A percentile compares a stretch with the other conserved stretches of the same genome.
phyloP scores from a whole-genome alignment of 2,797 vertebrate species.

The Fundulus diaphanus region DNA sequence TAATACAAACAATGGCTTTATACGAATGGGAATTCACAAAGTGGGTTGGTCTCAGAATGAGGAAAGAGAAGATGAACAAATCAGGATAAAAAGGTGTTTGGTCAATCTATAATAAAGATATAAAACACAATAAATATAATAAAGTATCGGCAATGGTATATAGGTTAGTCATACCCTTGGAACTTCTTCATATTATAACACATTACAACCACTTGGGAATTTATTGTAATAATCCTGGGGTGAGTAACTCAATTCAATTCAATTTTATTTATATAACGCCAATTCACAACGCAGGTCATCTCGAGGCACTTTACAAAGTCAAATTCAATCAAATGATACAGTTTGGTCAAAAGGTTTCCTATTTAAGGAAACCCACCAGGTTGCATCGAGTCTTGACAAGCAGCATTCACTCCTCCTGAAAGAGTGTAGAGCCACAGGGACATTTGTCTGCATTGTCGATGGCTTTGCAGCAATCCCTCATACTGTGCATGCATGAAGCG shows the following conservation, averaged over 20 bases:
- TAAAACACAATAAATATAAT: background rate
- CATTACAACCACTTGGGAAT: background rate
- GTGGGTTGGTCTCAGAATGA: background rate
- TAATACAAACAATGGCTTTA: background rate
- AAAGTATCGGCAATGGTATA: background rate
- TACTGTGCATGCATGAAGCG: too few relatives aligned
- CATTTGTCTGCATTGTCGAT: too few relatives aligned
- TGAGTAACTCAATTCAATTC: background rate
- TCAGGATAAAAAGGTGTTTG: background rate
- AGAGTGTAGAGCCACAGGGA: too few relatives aligned
- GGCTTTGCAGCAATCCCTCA: too few relatives aligned
- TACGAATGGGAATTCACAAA: background rate
- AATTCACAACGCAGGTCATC: too few relatives aligned
- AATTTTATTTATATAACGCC: too few relatives aligned
- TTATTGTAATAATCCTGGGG: background rate
- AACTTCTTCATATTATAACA: background rate
- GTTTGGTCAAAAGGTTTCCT: too few relatives aligned
- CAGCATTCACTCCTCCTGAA: too few relatives aligned
- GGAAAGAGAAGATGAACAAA: background rate
- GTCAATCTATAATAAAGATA: background rate
- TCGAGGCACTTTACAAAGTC: too few relatives aligned
- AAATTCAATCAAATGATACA: too few relatives aligned
- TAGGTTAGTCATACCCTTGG: background rate
- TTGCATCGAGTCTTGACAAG: too few relatives aligned
- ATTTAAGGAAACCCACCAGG: too few relatives aligned